Percentiles rank a stretch among this genome's conserved stretches.
These are phyloP conservation scores for Hirundo rustica DNA, from an alignment of 2,797 vertebrate species.

Conservation along the genomic window DNA sequence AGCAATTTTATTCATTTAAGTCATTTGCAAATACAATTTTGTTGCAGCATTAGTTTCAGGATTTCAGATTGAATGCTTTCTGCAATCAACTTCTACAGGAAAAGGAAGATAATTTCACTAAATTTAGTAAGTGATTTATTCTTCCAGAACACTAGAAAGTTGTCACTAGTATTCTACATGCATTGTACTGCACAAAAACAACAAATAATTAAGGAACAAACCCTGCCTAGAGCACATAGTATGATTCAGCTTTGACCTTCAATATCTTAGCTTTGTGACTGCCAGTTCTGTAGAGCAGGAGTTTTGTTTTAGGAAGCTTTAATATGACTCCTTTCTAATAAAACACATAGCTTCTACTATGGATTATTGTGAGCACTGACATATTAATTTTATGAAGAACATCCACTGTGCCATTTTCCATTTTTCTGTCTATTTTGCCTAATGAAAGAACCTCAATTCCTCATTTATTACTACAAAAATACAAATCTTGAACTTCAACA, in stretches of 20 bases:
- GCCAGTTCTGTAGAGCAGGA: neutral
- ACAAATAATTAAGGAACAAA: constrained; percentile 11
- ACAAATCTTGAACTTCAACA: neutral
- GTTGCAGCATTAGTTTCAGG: neutral
- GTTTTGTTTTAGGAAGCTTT: neutral
- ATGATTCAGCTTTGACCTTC: neutral
- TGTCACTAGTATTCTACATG: neutral
- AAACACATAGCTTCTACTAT: neutral
- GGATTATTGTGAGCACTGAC: neutral
- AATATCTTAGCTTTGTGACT: neutral
- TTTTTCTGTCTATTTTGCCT: neutral
- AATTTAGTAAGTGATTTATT: neutral
- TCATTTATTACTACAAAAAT: neutral
- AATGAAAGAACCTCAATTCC: neutral
- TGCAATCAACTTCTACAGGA: neutral
- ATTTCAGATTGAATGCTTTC: neutral
- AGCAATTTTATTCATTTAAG: neutral
- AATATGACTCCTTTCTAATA: neutral
- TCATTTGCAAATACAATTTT: neutral
- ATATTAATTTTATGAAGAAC: neutral
- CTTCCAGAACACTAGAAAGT: neutral
- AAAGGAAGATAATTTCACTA: neutral
- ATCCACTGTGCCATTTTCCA: neutral
- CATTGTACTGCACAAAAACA: neutral
- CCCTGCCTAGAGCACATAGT: neutral